phyloP scores from a whole-genome alignment of 2,113 vertebrate species.

The Pelusios castaneus region DNA sequence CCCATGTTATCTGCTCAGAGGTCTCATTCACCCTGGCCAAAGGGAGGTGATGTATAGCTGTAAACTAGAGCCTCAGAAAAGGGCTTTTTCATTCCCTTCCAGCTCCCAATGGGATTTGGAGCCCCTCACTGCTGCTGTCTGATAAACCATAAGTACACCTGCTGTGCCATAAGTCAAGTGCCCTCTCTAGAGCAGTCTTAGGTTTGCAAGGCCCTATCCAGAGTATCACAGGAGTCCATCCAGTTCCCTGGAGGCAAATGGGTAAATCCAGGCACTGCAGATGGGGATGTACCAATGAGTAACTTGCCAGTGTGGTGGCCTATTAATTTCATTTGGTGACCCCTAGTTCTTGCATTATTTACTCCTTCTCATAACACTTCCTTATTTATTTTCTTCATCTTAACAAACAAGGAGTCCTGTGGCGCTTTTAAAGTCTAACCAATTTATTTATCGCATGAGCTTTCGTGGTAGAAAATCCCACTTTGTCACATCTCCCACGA shows the following conservation, averaged over 20 bases:
- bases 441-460: too few species aligned
- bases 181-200: neutral
- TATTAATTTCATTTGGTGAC: too few species aligned
- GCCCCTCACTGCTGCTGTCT: neutral
- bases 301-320: neutral
- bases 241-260: neutral
- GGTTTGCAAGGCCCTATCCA: neutral
- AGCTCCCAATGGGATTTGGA: neutral
- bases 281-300: neutral
- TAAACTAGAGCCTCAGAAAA: neutral
- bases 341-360: too few species aligned
- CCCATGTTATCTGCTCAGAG: constrained; percentile 23
- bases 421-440: too few species aligned
- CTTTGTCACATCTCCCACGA: too few species aligned
- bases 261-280: neutral
- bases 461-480: too few species aligned
- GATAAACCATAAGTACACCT: fast-evolving
- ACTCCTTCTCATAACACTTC: too few species aligned
- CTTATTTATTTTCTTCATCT: too few species aligned
- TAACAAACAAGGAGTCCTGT: too few species aligned
- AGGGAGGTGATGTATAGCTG: neutral
- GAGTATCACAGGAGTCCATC: neutral
- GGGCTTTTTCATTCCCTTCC: neutral
- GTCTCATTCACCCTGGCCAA: neutral
- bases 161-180: neutral